Evolutionary conservation across 2,797 vertebrate genomes (phyloP).

Genomic region (Apogon hyalosoma): DNA sequence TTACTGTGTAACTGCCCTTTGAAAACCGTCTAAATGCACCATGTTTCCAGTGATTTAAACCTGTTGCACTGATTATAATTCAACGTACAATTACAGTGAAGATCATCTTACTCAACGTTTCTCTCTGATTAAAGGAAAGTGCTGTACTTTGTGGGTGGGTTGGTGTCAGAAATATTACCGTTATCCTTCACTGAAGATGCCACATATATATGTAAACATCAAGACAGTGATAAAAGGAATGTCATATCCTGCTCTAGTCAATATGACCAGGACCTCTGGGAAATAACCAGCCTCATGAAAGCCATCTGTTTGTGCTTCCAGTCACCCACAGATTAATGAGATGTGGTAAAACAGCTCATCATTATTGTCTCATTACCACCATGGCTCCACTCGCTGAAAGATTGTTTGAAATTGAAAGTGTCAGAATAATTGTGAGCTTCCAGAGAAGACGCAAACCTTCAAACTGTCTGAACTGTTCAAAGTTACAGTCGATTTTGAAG

Average conservation of each 20-base stretch:
- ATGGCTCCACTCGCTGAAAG: conserved; percentile 12
- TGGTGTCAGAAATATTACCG: not conserved
- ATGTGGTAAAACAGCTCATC: conserved; percentile 43
- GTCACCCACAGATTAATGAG: conserved; percentile 62
- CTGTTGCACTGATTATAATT: not conserved
- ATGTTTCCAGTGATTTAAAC: not conserved
- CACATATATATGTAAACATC: conserved; percentile 21
- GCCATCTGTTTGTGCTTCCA: conserved; percentile 52
- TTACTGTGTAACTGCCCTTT: not conserved
- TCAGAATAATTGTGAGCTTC: too few relatives aligned
- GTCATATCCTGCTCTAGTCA: conserved; percentile 45
- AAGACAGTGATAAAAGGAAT: conserved; percentile 41
- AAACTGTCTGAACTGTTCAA: too few relatives aligned
- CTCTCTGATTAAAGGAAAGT: not conserved
- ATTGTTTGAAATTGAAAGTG: conserved; percentile 9
- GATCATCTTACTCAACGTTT: not conserved
- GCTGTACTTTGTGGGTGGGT: not conserved
- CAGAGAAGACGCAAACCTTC: too few relatives aligned
- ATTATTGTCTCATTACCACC: conserved; percentile 58
- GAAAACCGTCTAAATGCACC: not conserved
- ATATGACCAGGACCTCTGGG: conserved; percentile 56
- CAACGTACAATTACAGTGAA: not conserved
- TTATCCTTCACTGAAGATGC: conserved; percentile 34
- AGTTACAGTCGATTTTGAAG: too few relatives aligned
- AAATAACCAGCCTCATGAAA: conserved; percentile 66